phyloP scores from a whole-genome alignment of 2,888 invertebrate genomes.

The Belgica antarctica region DNA sequence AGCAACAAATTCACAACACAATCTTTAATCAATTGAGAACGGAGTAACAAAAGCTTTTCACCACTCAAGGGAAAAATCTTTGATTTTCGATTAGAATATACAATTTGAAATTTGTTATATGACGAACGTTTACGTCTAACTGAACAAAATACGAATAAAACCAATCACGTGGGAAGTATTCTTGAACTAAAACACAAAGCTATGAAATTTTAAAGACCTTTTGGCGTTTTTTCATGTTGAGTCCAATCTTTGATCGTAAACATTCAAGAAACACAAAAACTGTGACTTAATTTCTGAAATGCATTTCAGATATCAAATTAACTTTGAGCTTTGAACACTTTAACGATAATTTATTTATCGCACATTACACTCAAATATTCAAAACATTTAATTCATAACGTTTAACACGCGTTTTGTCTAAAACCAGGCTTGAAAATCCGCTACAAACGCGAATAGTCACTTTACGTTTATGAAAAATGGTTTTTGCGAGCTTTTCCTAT shows the following conservation, averaged over 20 bases:
- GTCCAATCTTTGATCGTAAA: no score
- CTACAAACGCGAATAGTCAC: not conserved
- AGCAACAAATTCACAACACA: slow-evolving; percentile 1
- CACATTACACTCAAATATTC: not conserved
- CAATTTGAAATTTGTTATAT: no score
- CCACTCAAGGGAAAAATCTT: not conserved
- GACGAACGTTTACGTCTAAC: no score
- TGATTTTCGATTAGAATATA: no score
- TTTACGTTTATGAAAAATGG: not conserved
- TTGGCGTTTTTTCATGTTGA: no score
- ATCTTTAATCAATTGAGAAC: slow-evolving; percentile 12
- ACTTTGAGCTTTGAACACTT: no score
- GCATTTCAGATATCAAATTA: no score
- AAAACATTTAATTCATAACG: not conserved
- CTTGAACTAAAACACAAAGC: no score
- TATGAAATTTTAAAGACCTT: no score
- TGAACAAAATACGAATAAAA: not conserved
- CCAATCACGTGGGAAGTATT: no score
- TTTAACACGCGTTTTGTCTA: not conserved
- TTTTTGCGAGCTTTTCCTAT: not conserved
- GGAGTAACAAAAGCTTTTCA: not conserved
- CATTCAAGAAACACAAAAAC: no score
- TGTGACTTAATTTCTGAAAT: no score
- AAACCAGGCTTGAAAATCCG: not conserved
- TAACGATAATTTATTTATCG: slow-evolving; percentile 7